These are phyloP conservation scores for Suricata suricatta DNA, from an alignment of 2,113 vertebrate genomes.

Conservation along the genomic window DNA sequence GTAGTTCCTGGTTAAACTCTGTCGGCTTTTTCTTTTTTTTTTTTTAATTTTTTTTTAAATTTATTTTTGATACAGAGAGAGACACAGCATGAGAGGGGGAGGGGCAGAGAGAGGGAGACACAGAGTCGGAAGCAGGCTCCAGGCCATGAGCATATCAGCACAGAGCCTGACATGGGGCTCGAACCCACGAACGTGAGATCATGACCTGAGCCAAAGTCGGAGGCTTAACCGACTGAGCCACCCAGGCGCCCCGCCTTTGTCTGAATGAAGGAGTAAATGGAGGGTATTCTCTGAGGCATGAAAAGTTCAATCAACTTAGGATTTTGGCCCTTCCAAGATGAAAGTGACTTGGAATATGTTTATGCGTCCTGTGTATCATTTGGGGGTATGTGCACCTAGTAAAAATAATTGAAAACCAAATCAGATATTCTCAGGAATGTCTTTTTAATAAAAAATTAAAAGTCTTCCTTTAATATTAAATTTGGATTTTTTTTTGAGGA, in stretches of 20 bases:
- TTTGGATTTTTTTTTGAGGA: constrained; percentile 34
- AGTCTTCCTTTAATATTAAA: constrained; percentile 4
- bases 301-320: not conserved
- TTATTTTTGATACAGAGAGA: too few species aligned
- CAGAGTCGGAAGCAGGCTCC: too few species aligned
- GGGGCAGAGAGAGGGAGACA: too few species aligned
- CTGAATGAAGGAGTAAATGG: not conserved
- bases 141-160: too few species aligned
- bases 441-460: not conserved
- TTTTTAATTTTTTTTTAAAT: too few species aligned
- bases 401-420: not conserved
- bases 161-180: too few species aligned
- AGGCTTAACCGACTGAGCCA: too few species aligned
- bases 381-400: not conserved
- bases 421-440: not conserved
- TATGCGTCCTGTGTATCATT: not conserved
- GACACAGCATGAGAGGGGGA: too few species aligned
- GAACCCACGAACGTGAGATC: too few species aligned
- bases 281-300: not conserved
- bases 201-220: too few species aligned
- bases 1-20: not conserved
- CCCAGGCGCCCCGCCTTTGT: not conserved
- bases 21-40: not conserved
- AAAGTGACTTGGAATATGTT: not conserved
- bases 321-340: not conserved